Conservation (phyloP, 1,140 invertebrate species). For the Vanessa atalanta region DNA sequence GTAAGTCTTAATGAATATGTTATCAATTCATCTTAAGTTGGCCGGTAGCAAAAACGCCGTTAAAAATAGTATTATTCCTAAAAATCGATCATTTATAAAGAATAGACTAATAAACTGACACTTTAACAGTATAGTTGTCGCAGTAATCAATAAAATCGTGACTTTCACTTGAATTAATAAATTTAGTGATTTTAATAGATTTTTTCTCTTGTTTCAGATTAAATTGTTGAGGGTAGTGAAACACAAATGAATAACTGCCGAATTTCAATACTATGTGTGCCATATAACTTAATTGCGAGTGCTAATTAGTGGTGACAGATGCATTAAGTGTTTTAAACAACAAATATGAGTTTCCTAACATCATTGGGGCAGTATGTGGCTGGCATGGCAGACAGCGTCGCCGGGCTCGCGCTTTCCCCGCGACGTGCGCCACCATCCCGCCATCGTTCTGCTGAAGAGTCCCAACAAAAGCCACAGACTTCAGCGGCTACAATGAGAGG, state of each 20-base stretch:
- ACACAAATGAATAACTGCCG: not conserved
- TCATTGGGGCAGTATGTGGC: slow-evolving; percentile 90
- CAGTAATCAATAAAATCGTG: too few relatives aligned
- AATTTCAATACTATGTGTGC: not conserved
- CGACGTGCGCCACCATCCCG: slow-evolving; percentile 88
- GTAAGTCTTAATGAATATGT: too few relatives aligned
- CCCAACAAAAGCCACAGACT: slow-evolving; percentile 64
- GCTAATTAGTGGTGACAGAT: slow-evolving; percentile 39
- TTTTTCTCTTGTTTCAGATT: slow-evolving; percentile 37
- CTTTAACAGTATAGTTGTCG: too few relatives aligned
- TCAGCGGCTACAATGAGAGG: slow-evolving; percentile 74
- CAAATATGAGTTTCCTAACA: slow-evolving; percentile 90
- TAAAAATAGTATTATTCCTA: too few relatives aligned
- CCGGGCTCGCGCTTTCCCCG: slow-evolving; percentile 87
- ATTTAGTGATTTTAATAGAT: not conserved
- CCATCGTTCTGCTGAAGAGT: slow-evolving; percentile 82
- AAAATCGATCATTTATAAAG: too few relatives aligned
- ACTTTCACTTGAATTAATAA: not conserved
- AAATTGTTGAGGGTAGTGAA: slow-evolving; percentile 12
- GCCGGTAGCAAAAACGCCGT: too few relatives aligned
- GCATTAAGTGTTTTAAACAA: slow-evolving; percentile 43
- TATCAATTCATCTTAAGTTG: too few relatives aligned
- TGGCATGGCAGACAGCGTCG: slow-evolving; percentile 87
- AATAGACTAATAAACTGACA: too few relatives aligned
- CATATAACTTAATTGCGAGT: slow-evolving; percentile 1